A percentile compares a stretch with the other conserved stretches of the same genome.
These are phyloP conservation scores for Psylliodes chrysocephalus DNA, from an alignment of 2,888 invertebrate species.

Conservation along the genomic window DNA sequence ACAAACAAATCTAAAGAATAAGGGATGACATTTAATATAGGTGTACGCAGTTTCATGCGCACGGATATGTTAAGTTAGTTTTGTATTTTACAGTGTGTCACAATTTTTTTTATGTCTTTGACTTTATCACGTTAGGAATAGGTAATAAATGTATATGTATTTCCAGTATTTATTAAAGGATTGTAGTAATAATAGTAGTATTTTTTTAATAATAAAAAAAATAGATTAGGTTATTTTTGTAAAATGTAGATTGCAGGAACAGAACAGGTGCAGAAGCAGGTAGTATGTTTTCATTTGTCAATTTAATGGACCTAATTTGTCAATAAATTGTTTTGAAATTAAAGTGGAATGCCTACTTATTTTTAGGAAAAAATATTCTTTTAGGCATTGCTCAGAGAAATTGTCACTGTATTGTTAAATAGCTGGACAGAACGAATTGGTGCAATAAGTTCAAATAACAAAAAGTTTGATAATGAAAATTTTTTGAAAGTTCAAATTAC, in stretches of 20 bases:
- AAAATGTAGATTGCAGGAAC: slow-evolving; percentile 18
- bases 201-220: slow-evolving; percentile 37
- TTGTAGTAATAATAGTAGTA: slow-evolving; percentile 38
- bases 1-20: neutral
- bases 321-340: neutral
- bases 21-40: neutral
- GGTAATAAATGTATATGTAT: slow-evolving; percentile 43
- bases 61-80: slow-evolving; percentile 5
- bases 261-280: slow-evolving; percentile 22
- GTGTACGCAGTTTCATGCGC: neutral
- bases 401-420: no score
- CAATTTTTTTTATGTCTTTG: slow-evolving; percentile 18
- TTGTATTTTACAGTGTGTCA: slow-evolving; percentile 1
- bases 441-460: no score
- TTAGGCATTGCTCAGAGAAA: no score
- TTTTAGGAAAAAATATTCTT: no score
- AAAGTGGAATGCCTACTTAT: neutral
- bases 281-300: slow-evolving; percentile 22
- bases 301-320: slow-evolving; percentile 12
- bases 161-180: slow-evolving; percentile 44
- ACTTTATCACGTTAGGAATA: slow-evolving; percentile 39
- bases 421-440: no score
- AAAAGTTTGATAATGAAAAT: no score
- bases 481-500: no score
- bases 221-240: slow-evolving; percentile 13